These are phyloP conservation scores for Epistrophe grossulariae DNA, from an alignment of 2,888 invertebrate genomes.

Conservation along the genomic window DNA sequence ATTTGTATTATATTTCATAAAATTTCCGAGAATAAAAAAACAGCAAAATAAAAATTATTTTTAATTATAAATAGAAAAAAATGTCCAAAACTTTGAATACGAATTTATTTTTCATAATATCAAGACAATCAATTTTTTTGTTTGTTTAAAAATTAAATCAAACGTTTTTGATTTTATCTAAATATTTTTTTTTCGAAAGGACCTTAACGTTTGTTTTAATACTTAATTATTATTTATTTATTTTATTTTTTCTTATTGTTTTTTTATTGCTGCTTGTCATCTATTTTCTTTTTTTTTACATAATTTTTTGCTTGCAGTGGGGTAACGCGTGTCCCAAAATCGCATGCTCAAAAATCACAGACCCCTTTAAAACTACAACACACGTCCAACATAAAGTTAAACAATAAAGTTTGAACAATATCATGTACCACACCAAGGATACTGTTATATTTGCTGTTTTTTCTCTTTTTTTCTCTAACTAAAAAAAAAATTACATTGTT, in stretches of 20 bases:
- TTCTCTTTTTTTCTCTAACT: conserved; percentile 42
- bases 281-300: conserved; percentile 72
- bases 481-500: conserved; percentile 49
- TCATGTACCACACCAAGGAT: conserved; percentile 50
- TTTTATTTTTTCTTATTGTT: conserved; percentile 49
- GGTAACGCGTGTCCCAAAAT: conserved; percentile 93
- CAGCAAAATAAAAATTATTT: conserved; percentile 65
- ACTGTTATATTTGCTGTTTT: conserved; percentile 40
- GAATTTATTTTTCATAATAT: conserved; percentile 77
- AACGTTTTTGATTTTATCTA: conserved; percentile 73
- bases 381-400: conserved; percentile 67
- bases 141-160: conserved; percentile 68
- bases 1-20: conserved; percentile 55
- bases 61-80: conserved; percentile 78
- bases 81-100: conserved; percentile 84
- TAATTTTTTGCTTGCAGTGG: conserved; percentile 89
- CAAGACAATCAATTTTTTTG: conserved; percentile 64
- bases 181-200: conserved; percentile 64
- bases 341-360: conserved; percentile 88
- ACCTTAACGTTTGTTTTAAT: conserved; percentile 26
- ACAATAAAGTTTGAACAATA: conserved; percentile 58
- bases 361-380: conserved; percentile 52
- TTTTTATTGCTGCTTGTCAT: conserved; percentile 80
- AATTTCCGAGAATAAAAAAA: conserved; percentile 44
- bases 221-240: conserved; percentile 20